Evolutionary conservation across 2,888 invertebrate species (phyloP).

Genomic region (Volucella bombylans): DNA sequence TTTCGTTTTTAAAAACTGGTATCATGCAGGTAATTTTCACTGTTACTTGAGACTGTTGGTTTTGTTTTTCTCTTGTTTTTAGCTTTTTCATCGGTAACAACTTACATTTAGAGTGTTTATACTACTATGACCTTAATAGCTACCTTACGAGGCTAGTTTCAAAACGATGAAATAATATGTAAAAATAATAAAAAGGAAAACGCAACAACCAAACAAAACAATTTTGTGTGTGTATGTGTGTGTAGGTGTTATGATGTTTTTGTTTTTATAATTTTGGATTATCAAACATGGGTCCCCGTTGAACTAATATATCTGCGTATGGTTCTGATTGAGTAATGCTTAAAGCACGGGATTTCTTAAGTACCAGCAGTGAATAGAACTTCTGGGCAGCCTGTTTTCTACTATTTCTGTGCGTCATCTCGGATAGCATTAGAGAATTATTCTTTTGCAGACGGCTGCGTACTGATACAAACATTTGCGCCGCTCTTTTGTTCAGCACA

Average conservation of each 20-base stretch:
- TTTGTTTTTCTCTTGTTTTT: too few species aligned
- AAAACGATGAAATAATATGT: not conserved
- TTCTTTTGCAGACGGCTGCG: slow-evolving; percentile 87
- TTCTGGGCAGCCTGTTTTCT: slow-evolving; percentile 99
- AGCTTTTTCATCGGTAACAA: slow-evolving; percentile 59
- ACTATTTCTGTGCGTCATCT: slow-evolving; percentile 88
- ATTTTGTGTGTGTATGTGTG: slow-evolving; percentile 40
- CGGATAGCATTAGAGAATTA: slow-evolving; percentile 86
- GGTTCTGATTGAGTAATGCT: slow-evolving; percentile 93
- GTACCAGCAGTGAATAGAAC: slow-evolving; percentile 98
- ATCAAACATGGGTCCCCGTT: slow-evolving; percentile 93
- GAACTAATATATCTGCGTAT: slow-evolving; percentile 93
- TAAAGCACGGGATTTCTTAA: slow-evolving; percentile 97
- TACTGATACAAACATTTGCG: slow-evolving; percentile 93
- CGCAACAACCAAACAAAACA: slow-evolving; percentile 43
- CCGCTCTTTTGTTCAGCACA: slow-evolving; percentile 95
- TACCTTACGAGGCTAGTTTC: slow-evolving; percentile 46
- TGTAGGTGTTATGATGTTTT: slow-evolving; percentile 17
- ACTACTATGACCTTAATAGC: slow-evolving; percentile 53
- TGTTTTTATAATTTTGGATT: slow-evolving; percentile 86
- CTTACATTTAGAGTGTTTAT: slow-evolving; percentile 57
- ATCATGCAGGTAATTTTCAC: slow-evolving; percentile 62
- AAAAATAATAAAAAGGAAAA: slow-evolving; percentile 27
- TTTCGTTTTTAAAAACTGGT: slow-evolving; percentile 30
- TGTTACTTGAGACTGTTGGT: slow-evolving; percentile 27